These are phyloP conservation scores for Polyommatus iphigenia DNA, from an alignment of 2,888 invertebrate species.

Conservation along the genomic window DNA sequence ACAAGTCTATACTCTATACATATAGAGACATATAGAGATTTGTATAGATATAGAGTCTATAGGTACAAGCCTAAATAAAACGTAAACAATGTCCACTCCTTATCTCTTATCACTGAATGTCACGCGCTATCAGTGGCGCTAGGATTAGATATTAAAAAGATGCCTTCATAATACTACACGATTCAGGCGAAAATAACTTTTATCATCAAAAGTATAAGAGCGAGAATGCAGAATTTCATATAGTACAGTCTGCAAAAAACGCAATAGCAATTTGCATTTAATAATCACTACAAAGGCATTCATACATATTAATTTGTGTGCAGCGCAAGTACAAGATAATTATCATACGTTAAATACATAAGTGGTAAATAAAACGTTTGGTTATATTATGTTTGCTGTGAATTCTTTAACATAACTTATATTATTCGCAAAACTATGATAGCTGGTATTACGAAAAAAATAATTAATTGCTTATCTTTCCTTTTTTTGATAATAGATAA, in stretches of 20 bases:
- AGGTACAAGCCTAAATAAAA: not conserved
- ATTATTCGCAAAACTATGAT: no score
- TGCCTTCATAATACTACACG: constrained; percentile 30
- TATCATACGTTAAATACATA: not conserved
- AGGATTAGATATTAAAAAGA: constrained; percentile 38
- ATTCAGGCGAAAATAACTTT: constrained; percentile 1
- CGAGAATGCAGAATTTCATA: not conserved
- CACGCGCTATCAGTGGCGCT: constrained; percentile 36
- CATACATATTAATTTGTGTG: constrained; percentile 13
- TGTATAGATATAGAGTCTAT: no score
- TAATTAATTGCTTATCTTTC: no score
- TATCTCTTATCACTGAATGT: constrained; percentile 39
- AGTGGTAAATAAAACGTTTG: not conserved
- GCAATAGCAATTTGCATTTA: not conserved
- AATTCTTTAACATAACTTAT: not conserved
- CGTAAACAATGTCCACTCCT: constrained; percentile 36
- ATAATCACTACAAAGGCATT: not conserved
- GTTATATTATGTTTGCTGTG: not conserved
- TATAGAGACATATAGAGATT: no score
- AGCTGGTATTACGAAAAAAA: no score
- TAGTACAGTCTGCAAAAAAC: not conserved
- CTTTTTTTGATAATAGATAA: no score
- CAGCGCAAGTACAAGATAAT: not conserved
- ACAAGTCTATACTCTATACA: no score
- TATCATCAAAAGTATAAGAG: not conserved